These are phyloP conservation scores for Bombus pascuorum DNA, from an alignment of 1,140 invertebrate species.

Conservation along the genomic window DNA sequence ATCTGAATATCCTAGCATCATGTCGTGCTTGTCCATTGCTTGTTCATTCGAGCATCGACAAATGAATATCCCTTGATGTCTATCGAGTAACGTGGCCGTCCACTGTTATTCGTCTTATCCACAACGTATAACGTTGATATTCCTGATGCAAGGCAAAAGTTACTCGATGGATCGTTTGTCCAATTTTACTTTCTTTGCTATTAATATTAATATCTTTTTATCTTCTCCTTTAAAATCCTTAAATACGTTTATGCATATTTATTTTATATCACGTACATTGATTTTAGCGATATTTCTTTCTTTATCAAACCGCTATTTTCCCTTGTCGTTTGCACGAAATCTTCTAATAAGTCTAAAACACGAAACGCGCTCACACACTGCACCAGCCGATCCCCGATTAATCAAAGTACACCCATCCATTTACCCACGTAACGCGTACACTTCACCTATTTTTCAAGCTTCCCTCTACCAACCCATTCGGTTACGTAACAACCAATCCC, in stretches of 20 bases:
- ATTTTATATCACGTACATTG: neutral
- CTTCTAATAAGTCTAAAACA: neutral
- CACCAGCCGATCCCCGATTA: slow-evolving; percentile 3
- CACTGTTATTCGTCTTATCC: slow-evolving; percentile 1
- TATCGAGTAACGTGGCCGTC: slow-evolving; percentile 22
- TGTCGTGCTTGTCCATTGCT: slow-evolving; percentile 19
- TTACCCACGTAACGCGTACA: slow-evolving; percentile 13
- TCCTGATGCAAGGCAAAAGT: neutral
- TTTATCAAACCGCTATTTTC: neutral
- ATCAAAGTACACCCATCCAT: slow-evolving; percentile 2
- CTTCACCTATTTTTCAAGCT: slow-evolving; percentile 35
- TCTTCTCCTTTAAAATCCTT: neutral
- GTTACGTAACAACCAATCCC: slow-evolving; percentile 9
- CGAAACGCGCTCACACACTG: neutral
- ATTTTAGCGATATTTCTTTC: neutral
- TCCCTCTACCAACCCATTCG: neutral
- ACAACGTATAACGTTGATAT: neutral
- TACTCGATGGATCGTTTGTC: neutral
- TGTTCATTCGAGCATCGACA: slow-evolving; percentile 40
- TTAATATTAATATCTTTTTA: neutral
- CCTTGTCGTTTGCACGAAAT: neutral
- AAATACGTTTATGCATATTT: neutral
- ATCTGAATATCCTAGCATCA: slow-evolving; percentile 42
- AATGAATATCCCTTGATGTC: slow-evolving; percentile 47
- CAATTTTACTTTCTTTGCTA: neutral